phyloP scores from a whole-genome alignment of 2,797 vertebrate species.

The Oryzias sinensis region DNA sequence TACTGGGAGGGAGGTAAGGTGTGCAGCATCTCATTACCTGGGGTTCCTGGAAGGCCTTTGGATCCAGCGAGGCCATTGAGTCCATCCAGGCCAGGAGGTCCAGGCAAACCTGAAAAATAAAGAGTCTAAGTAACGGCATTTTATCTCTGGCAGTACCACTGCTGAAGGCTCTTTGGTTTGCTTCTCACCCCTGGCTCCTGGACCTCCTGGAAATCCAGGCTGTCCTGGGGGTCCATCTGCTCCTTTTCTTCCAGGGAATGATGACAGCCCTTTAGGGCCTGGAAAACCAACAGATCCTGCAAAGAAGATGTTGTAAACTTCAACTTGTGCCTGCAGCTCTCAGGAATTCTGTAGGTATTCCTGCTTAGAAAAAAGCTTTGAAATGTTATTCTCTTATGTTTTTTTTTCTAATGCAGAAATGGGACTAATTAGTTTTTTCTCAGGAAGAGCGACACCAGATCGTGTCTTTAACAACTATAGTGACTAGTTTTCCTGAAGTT shows the following conservation, averaged over 20 bases:
- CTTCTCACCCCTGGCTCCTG: slow-evolving; percentile 84
- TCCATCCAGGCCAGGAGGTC: slow-evolving; percentile 86
- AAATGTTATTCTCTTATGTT: too few relatives aligned
- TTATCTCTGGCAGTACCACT: too few relatives aligned
- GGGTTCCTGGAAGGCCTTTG: slow-evolving; percentile 86
- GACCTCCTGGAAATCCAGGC: slow-evolving; percentile 70
- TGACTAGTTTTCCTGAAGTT: too few relatives aligned
- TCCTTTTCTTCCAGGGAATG: slow-evolving; percentile 81
- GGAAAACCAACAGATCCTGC: slow-evolving; percentile 82
- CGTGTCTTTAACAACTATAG: too few relatives aligned
- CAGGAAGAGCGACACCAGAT: not conserved
- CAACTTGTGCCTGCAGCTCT: not conserved
- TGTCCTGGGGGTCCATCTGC: slow-evolving; percentile 76
- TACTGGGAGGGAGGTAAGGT: not conserved
- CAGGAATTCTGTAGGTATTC: too few relatives aligned
- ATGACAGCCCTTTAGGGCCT: slow-evolving; percentile 78
- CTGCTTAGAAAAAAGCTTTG: too few relatives aligned
- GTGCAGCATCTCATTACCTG: slow-evolving; percentile 73
- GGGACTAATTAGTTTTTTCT: too few relatives aligned
- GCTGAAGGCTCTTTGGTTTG: not conserved
- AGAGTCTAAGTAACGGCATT: not conserved
- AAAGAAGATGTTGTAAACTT: not conserved
- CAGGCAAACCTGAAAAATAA: slow-evolving; percentile 80
- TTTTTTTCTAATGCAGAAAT: too few relatives aligned
- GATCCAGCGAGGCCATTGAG: slow-evolving; percentile 91